Base-by-base conservation (phyloP, 2,797 vertebrate species). In the Eospalax fontanierii region DNA sequence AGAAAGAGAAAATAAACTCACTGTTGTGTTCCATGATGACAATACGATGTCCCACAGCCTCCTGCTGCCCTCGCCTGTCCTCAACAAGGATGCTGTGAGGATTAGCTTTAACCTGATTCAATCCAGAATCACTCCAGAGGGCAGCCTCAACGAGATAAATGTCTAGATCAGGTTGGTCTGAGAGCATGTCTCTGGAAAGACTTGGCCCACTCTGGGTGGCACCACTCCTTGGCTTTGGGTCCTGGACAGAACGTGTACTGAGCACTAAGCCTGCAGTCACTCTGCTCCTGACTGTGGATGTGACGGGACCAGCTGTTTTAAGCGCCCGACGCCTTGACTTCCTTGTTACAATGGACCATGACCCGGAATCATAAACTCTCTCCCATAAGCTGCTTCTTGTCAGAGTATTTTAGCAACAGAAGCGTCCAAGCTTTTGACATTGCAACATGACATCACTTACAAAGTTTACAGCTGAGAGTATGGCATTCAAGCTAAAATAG, bases 11-110 rank as follows among this genome's bases (percentile, higher is more conserved):
- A 75, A 2, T 0, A 30, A 76, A 9, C 2, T 14, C 46, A 46
- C 46, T 16, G 6, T 5, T 40, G 7, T 10, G 38, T 68, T 30
- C 9, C 1, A 28, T 0, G 0, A 28, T 1, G 26, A 18, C 5
- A 4, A 21, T 2, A 21, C 0, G 7, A 2, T 33, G 24, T 21
- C 43, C 11, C 10, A 15, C 1, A 43, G 22, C 35, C 5, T 5
- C 9, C 65, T 10, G 1, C 10, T 16, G 50, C 38, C 40, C 40
- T 14, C 43, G 22, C 30, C 16, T 46, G 0, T 9, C 12, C 63
- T 61, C 70, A 2, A 54, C 4, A 54, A 54, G 4, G 15, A 38
- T 12, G 46, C 24, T 16, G 14, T 54, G 65, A 50, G 9, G 22
- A 43, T 11, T 43, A 66, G 40, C 12, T 46, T n/a, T 68, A 50